Evolutionary conservation across 1,140 invertebrate genomes (phyloP).

Genomic region (Bombus terrestris): DNA sequence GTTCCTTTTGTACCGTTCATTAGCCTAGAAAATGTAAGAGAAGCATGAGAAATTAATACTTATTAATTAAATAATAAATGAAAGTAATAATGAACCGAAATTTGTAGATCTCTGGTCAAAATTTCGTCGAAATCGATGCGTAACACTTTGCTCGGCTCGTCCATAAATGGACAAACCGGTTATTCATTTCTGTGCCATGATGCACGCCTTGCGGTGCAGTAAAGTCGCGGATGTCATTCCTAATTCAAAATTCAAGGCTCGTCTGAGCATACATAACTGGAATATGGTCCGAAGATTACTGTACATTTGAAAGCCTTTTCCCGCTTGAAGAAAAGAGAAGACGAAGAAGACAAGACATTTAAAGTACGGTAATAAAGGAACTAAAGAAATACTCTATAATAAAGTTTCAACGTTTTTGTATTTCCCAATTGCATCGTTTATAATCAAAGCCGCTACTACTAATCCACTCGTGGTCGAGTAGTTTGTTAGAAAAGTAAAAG

Average conservation of each 20-base stretch:
- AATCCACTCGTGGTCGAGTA: neutral
- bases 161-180: constrained; percentile 28
- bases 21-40: neutral
- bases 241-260: constrained; percentile 41
- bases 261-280: neutral
- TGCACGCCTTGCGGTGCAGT: constrained; percentile 8
- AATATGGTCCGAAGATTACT: constrained; percentile 12
- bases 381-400: neutral
- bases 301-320: neutral
- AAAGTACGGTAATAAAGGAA: neutral
- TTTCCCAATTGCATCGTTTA: neutral
- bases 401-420: neutral
- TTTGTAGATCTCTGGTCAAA: neutral
- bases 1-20: neutral
- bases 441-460: neutral
- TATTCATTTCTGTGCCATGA: constrained; percentile 44
- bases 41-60: neutral
- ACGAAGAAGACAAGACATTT: neutral
- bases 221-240: constrained; percentile 28
- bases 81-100: neutral
- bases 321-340: neutral
- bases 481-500: constrained; percentile 38
- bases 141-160: neutral
- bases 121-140: constrained; percentile 3
- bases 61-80: neutral